Evolutionary conservation across 2,888 invertebrate genomes (phyloP).

Genomic region (Erebia epiphron): DNA sequence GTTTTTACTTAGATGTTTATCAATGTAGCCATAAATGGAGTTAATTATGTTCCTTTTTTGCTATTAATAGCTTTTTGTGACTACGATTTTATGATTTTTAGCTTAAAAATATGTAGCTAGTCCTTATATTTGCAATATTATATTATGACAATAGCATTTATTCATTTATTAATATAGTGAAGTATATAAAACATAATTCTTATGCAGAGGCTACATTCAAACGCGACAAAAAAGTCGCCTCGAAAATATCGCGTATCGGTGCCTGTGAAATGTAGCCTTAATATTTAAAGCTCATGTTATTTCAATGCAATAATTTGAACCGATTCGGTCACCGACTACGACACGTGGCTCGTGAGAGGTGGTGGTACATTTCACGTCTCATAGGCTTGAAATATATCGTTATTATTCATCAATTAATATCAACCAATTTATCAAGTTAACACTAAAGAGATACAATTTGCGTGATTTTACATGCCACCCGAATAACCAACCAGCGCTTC

Average conservation of each 20-base stretch:
- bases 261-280: slow-evolving; percentile 8
- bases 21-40: slow-evolving; percentile 43
- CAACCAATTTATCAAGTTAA: too few relatives aligned
- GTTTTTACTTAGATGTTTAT: slow-evolving; percentile 27
- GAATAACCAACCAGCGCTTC: too few relatives aligned
- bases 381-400: too few relatives aligned
- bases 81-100: slow-evolving; percentile 37
- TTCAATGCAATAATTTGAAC: slow-evolving; percentile 28
- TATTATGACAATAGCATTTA: slow-evolving; percentile 39
- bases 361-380: too few relatives aligned
- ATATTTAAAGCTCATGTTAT: slow-evolving; percentile 8
- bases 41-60: slow-evolving; percentile 55
- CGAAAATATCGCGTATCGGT: not conserved
- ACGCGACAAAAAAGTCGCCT: not conserved
- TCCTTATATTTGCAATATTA: slow-evolving; percentile 42
- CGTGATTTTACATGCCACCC: too few relatives aligned
- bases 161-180: slow-evolving; percentile 34
- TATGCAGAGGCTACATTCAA: slow-evolving; percentile 11
- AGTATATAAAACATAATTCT: slow-evolving; percentile 10
- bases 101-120: slow-evolving; percentile 42
- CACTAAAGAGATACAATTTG: too few relatives aligned
- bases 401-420: too few relatives aligned
- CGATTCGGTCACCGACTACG: too few relatives aligned
- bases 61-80: slow-evolving; percentile 41
- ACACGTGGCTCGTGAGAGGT: too few relatives aligned